Base-by-base conservation (phyloP, 2,888 invertebrate genomes). In the Drosophila cracens region DNA sequence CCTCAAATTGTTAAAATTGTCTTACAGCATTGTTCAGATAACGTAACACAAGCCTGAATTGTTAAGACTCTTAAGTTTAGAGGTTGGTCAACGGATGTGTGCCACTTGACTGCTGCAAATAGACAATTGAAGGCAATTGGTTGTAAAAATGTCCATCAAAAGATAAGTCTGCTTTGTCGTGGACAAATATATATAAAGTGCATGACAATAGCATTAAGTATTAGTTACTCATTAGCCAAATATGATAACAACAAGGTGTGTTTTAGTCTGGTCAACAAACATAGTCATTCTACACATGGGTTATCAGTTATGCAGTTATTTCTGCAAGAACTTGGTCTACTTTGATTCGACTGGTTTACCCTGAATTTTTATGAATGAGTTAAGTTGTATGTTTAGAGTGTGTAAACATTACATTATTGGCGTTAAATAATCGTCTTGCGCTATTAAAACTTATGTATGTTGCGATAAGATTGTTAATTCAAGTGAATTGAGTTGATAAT, bases 401-500 rank as follows among this genome's bases (percentile, higher is more conserved):
- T n/a, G 34, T 38, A 49, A 67, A 2, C 21, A 33, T 34, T 18
- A 34, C 5, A 51, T 21, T 58, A 2, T 13, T 27, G n/a, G 11
- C 8, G 11, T 7, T 43, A 34, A 33, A 48, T 33, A 16, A 2
- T 13, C 11, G 21, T 4, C 33, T 33, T 3, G 11, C 31, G 16
- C 2, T 40, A 49, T 68, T 48, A 36, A 18, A 40, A 33, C 40
- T 25, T 10, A 34, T 10, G 27, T 13, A 21, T 40, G 21, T 29
- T 18, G 4, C 25, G 70, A 70, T 70, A 69, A 70, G 70, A 56
- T 70, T 25, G 11, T 38, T 16, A 34, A 31, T 25, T 70, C 29
- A 31, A 70, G 60, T 40, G 48, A 48, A 51, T 62, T 38, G 61
- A 31, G 70, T 27, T 2, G 52, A 87, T 83, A 52, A 92, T 71